These are phyloP conservation scores for Peromyscus nudipes DNA, from an alignment of 2,797 vertebrate species.

Conservation along the genomic window DNA sequence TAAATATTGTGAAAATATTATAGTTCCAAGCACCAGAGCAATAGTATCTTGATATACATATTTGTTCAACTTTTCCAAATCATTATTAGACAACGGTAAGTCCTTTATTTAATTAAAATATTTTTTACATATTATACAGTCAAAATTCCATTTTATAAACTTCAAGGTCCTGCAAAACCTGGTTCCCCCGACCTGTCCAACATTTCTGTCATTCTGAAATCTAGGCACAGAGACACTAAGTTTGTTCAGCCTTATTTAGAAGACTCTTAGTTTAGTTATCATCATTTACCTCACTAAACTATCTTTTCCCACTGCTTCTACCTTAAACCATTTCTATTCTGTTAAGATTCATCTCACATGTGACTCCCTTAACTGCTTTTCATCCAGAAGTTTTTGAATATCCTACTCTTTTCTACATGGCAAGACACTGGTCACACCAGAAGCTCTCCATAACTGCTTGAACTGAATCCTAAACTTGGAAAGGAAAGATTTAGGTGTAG, in stretches of 20 bases:
- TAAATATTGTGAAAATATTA: background rate
- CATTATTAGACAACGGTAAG: background rate
- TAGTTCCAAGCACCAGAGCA: background rate
- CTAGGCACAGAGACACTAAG: background rate
- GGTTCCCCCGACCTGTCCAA: background rate
- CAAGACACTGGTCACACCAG: background rate
- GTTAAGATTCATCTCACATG: background rate
- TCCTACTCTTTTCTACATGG: background rate
- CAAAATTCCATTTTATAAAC: background rate
- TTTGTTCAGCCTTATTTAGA: background rate
- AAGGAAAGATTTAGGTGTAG: background rate
- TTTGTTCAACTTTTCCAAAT: background rate
- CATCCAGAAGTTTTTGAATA: background rate
- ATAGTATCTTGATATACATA: background rate
- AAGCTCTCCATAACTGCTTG: background rate
- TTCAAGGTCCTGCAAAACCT: background rate
- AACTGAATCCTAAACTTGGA: background rate
- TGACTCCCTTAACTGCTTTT: background rate
- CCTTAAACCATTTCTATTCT: background rate
- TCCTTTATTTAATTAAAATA: background rate
- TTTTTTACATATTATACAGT: background rate
- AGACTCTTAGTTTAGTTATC: background rate
- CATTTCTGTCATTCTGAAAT: background rate
- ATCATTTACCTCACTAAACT: background rate
- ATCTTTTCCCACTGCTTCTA: background rate